Evolutionary conservation across 2,888 invertebrate genomes (phyloP), one percentile per base, ranked within the genome.

Genomic region (Polylopha cassiicola): DNA sequence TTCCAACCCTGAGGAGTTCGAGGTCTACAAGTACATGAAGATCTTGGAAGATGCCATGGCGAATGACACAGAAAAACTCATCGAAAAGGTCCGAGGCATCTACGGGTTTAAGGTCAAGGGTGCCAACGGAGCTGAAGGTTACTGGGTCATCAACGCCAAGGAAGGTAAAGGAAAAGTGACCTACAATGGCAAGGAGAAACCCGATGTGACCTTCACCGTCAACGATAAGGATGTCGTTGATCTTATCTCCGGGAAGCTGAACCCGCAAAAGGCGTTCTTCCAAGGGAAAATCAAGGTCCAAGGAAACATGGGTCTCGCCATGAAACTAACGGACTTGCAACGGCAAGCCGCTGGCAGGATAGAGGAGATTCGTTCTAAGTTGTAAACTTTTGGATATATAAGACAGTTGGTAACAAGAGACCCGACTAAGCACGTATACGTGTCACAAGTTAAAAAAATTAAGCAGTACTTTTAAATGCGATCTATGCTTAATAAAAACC

Each of bases 231-330:
- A 98, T 67, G 91, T 99, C 3, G 88, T 92, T 3, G 94, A 95
- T 53, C 87, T 99, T 37, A 92, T 98, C 61, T 89, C 92, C 1
- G 98, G 98, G 1, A 95, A 95, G 73, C 84, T 99, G 44, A 97
- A 97, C 71, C 95, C 95, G 0, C 98, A 99, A 71, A 97, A 97
- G 73, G 97, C 97, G 1, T 96, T 95, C 77, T 95, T 95, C 88
- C 95, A 98, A 76, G 98, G 98, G 8, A 98, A 98, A 78, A 90
- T 96, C 39, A 98, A 98, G 82, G 92, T 99, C 43, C 94, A 97
- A 70, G 98, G 98, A 17, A 98, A 98, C 71, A 96, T 98, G 93
- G 97, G 95, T 0, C 81, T 98, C 24, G 98, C 98, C 1, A 94
- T 98, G 93, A 98, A 97, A 72, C 81, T 99, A 41, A 91, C 93